phyloP scores from a whole-genome alignment of 2,888 invertebrate species.

The Perizoma flavofasciatum region DNA sequence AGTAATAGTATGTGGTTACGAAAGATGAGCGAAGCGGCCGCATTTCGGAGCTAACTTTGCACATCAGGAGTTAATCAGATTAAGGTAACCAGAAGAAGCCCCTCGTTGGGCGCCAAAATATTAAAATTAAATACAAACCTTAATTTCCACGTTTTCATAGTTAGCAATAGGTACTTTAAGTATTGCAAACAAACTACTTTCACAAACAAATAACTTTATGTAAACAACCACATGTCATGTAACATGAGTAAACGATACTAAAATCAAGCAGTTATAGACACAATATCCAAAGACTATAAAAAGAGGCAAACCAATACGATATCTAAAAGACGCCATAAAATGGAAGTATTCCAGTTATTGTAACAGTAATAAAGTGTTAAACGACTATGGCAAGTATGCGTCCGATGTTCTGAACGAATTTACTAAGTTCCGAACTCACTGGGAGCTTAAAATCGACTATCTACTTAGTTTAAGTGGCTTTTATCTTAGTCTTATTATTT shows the following conservation, averaged over 20 bases:
- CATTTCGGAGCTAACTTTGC: too few species aligned
- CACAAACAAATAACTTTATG: too few species aligned
- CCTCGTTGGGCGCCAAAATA: conserved; percentile 17
- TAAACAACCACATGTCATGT: too few species aligned
- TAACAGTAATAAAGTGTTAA: conserved; percentile 39
- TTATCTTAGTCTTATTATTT: too few species aligned
- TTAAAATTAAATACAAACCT: background rate
- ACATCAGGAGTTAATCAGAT: too few species aligned
- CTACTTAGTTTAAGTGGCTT: too few species aligned
- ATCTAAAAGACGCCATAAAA: conserved; percentile 39
- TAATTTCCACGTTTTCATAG: background rate
- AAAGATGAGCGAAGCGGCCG: conserved; percentile 13
- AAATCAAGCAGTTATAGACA: conserved; percentile 2
- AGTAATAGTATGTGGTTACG: conserved; percentile 18
- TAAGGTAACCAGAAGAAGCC: background rate
- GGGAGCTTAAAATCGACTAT: background rate
- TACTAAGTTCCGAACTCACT: conserved; percentile 5
- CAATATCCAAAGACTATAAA: conserved; percentile 36
- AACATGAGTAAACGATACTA: background rate
- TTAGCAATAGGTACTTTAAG: too few species aligned
- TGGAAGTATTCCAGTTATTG: conserved; percentile 40
- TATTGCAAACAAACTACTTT: too few species aligned
- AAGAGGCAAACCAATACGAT: conserved; percentile 37
- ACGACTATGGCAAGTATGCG: conserved; percentile 32
- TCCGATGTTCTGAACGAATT: conserved; percentile 28